phyloP scores from a whole-genome alignment of 2,113 vertebrate genomes.

The mouse (Mus musculus) region GRCm39 chr15:89875501-89876000 shows the following conservation, averaged over 20 bases:
- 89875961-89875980: not conserved
- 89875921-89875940: not conserved
- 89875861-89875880: not conserved
- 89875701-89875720: too few relatives aligned
- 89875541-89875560: too few relatives aligned
- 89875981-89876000: not conserved
- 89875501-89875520: too few relatives aligned
- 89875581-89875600: too few relatives aligned
- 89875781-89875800: not conserved
- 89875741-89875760: constrained; percentile 13
- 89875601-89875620: too few relatives aligned
- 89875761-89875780: not conserved
- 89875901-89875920: not conserved
- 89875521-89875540: too few relatives aligned
- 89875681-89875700: too few relatives aligned
- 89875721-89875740: constrained; percentile 38
- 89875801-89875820: not conserved
- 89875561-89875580: too few relatives aligned
- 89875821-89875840: not conserved
- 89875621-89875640: too few relatives aligned
- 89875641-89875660: too few relatives aligned
- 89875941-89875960: not conserved
- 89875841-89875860: not conserved
- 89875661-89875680: too few relatives aligned
- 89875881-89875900: not conserved